Evolutionary conservation across 1,140 invertebrate genomes (phyloP), one percentile per base, ranked within the genome.

Genomic region (Teleopsis dalmanni): DNA sequence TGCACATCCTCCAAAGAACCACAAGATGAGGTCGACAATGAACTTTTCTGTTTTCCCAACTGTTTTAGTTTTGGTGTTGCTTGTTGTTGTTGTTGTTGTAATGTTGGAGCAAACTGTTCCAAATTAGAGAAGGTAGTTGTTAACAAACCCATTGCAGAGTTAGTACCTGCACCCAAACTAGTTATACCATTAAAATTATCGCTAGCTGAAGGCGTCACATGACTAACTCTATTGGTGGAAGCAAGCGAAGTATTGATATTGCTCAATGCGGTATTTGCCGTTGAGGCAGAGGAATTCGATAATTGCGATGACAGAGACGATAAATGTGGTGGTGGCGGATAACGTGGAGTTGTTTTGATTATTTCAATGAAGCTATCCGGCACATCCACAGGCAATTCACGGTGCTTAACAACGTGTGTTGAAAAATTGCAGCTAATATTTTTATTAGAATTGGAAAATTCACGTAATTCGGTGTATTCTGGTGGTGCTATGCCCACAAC

Each of bases 311-410:
- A 62, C 4, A 61, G 59, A 19, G 65, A 69, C 1, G 60, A 65
- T 6, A 69, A 54, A 55, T 69, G 65, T 3, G 62, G 54, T 7
- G 73, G 74, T 55, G 81, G 78, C n/a, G 83, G 83, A 68, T 84
- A 85, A 52, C 84, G 82, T n/a, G 84, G 83, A 19, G 84, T 79
- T 16, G 78, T 76, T 74, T 85, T 85, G 55, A 81, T 76, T 18
- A 82, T 79, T 56, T 82, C 83, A n/a, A 85, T 76, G 60, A 85
- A 85, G 57, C 82, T 82, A 36, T 84, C 78, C 2, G 84, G 84
- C 49, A 85, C 84, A 60, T 87, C 84, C 19, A 87, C 84, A 8
- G 84, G 82, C 55, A 85, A 76, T 58, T 87, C 84, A 46, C 83
- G 75, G 47, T 80, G 81, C 33, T 64, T 65, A 16, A 29, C 35